Evolutionary conservation across 2,888 invertebrate species (phyloP), one percentile per base, ranked within the genome.

Genomic region (Platycheirus albimanus): DNA sequence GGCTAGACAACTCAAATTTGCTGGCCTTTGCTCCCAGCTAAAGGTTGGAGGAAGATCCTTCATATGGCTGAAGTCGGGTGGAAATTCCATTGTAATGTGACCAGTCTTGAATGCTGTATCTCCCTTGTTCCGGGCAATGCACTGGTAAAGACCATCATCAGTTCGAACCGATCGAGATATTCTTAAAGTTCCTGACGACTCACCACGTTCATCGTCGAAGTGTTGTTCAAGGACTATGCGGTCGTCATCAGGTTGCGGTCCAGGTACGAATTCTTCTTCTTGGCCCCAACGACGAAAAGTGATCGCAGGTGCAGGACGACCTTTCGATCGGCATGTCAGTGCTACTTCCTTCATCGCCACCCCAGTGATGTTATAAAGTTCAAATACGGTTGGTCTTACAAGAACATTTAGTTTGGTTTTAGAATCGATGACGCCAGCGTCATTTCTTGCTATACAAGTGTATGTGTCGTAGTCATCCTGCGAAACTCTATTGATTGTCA

Each of bases 61-160:
- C 89, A 93, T 93, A 43, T 94, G 93, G 47, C 94, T 94, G 88
- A 97, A 97, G 2, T 95, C 94, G 0, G 97, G 97, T 4, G 93
- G 93, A 88, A 96, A 97, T 88, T 97, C 94, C 2, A 97, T 95
- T 0, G 95, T 94, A 63, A 97, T 92, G 88, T 97, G 97, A 0
- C 96, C 97, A 86, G 95, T 96, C 88, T 93, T 94, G 85, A 93
- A 94, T 1, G 94, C 94, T 69, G 93, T 92, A 11, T 95, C 96
- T 20, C 96, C 96, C 87, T 94, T 93, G 88, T 97, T 97, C 87
- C 93, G 92, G 4, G 97, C 97, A 58, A 96, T 93, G 88, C 98
- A 98, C 88, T 95, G 96, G 89, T 98, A 98, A 7, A 98, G 92
- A 0, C 97, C 98, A 89, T 98, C 98, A 89, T 98, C 96, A 2